phyloP scores from a whole-genome alignment of 1,140 invertebrate species.

The Drosophila subobscura region DNA sequence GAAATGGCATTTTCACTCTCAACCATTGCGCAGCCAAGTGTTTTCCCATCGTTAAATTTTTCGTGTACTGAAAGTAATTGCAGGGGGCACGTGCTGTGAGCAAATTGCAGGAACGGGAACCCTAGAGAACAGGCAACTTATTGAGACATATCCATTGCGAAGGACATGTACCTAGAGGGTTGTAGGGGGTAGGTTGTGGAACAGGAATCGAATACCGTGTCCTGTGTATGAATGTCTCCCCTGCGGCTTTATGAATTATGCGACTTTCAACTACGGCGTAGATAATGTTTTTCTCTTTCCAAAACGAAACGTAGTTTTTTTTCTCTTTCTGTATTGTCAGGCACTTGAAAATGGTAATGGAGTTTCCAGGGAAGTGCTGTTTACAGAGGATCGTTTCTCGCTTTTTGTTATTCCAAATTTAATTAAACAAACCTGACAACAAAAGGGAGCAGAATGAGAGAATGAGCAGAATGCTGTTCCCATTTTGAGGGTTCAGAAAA shows the following conservation, averaged over 20 bases:
- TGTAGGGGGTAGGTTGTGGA: slow-evolving; percentile 62
- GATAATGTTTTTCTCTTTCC: slow-evolving; percentile 40
- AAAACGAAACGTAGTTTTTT: slow-evolving; percentile 20
- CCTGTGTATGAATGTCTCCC: slow-evolving; percentile 26
- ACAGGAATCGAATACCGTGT: slow-evolving; percentile 7
- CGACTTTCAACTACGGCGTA: slow-evolving; percentile 50
- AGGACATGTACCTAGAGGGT: not conserved
- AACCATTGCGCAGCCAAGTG: slow-evolving; percentile 21
- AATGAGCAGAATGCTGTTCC: slow-evolving; percentile 24
- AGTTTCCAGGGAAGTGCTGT: slow-evolving; percentile 42
- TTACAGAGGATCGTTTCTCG: slow-evolving; percentile 35
- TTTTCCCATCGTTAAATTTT: slow-evolving; percentile 72
- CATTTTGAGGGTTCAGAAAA: slow-evolving; percentile 21
- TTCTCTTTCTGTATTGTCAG: slow-evolving; percentile 39
- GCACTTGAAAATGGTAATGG: slow-evolving; percentile 63
- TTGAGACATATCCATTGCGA: slow-evolving; percentile 70
- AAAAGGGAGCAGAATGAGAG: slow-evolving; percentile 22
- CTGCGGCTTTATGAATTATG: slow-evolving; percentile 65
- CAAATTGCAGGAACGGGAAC: slow-evolving; percentile 52
- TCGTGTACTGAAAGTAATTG: slow-evolving; percentile 61
- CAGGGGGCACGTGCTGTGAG: slow-evolving; percentile 68
- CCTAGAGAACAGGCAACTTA: slow-evolving; percentile 22
- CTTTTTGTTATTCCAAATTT: slow-evolving; percentile 65
- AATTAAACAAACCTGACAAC: slow-evolving; percentile 72
- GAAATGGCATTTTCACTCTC: slow-evolving; percentile 52